Evolutionary conservation across 1,140 invertebrate species (phyloP).

Genomic region (Ostrea denselamellosa): DNA sequence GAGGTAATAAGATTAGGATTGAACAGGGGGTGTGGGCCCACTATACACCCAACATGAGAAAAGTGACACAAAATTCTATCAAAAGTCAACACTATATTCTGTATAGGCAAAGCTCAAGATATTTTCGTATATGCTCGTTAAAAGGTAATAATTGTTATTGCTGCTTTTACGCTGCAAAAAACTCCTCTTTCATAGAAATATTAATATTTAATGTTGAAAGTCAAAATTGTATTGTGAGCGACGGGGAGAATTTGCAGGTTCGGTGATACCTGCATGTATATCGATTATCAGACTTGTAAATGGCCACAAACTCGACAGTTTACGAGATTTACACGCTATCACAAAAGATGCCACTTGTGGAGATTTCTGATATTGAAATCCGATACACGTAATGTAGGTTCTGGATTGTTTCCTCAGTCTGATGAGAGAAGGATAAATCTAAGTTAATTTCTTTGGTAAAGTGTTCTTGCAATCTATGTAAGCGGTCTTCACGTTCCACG

Average conservation of each 20-base stretch:
- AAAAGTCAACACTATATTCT: neutral
- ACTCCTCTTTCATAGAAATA: neutral
- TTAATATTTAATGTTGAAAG: constrained; percentile 5
- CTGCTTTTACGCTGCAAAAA: neutral
- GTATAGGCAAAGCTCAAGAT: neutral
- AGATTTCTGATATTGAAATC: neutral
- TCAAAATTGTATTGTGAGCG: neutral
- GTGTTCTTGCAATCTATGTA: neutral
- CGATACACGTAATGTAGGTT: neutral
- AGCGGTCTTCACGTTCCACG: neutral
- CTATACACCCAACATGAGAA: neutral
- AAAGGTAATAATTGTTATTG: neutral
- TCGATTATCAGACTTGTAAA: neutral
- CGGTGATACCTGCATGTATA: neutral
- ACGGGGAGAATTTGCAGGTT: neutral
- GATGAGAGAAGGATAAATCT: neutral
- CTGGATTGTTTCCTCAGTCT: neutral
- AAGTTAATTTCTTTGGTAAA: neutral
- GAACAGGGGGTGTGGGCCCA: constrained; percentile 17
- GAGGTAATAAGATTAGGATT: constrained; percentile 22
- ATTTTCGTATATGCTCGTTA: neutral
- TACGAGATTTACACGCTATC: neutral
- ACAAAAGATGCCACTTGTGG: neutral
- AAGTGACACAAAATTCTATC: constrained; percentile 34
- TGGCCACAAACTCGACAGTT: constrained; percentile 10